phyloP scores from a whole-genome alignment of 2,888 invertebrate genomes.

The Hydriomena furcata region DNA sequence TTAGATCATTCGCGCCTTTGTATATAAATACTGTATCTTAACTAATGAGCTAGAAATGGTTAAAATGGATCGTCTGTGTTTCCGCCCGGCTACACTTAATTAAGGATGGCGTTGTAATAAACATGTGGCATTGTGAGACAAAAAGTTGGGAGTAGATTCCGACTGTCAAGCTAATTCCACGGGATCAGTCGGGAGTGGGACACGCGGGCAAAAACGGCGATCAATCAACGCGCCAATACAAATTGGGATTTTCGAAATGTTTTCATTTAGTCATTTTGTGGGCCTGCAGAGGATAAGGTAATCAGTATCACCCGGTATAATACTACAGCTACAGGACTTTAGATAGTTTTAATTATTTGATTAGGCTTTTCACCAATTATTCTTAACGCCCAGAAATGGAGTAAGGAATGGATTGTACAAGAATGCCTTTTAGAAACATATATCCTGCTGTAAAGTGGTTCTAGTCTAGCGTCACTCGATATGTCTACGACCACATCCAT shows the following conservation, averaged over 20 bases:
- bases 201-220: slow-evolving; percentile 75
- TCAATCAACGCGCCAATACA: slow-evolving; percentile 67
- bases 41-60: slow-evolving; percentile 39
- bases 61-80: slow-evolving; percentile 45
- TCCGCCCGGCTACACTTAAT: slow-evolving; percentile 75
- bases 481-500: slow-evolving; percentile 10
- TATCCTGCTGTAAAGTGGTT: slow-evolving; percentile 10
- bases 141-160: slow-evolving; percentile 76
- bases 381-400: too few relatives aligned
- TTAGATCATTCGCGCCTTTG: slow-evolving; percentile 38
- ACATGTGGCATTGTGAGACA: slow-evolving; percentile 71
- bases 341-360: too few relatives aligned
- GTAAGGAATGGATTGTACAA: too few relatives aligned
- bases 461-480: slow-evolving; percentile 16
- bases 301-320: too few relatives aligned
- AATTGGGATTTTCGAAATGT: slow-evolving; percentile 52
- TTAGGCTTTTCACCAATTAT: too few relatives aligned
- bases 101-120: slow-evolving; percentile 62
- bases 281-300: slow-evolving; percentile 2
- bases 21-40: slow-evolving; percentile 32
- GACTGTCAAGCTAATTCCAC: slow-evolving; percentile 76
- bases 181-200: slow-evolving; percentile 63
- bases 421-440: too few relatives aligned
- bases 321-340: too few relatives aligned
- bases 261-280: slow-evolving; percentile 40